Evolutionary conservation across 2,888 invertebrate genomes (phyloP), one percentile per base, ranked within the genome.

Genomic region (Elmis aenea): DNA sequence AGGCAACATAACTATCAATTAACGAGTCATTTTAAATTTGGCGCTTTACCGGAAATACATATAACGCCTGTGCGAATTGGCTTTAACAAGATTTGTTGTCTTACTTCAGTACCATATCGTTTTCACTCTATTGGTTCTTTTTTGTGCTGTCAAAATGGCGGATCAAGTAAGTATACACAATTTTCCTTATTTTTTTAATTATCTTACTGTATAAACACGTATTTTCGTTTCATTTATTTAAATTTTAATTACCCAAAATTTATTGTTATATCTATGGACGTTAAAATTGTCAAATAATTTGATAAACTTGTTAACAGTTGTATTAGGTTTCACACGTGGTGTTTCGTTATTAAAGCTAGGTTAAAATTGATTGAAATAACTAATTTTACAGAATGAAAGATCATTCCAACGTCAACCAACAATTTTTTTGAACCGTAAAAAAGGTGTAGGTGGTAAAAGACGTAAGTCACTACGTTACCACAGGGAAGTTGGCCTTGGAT

Each of bases 361-460:
- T 40, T 46, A 38, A 14, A 29, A 29, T 30, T 37, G 28, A 46
- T 39, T 42, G 27, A 10, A 22, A 22, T 16, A 12, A 18, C 8
- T 23, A 42, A 51, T 57, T 62, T 83, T 85, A 58, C 83, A 97
- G 93, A 93, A 82, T 57, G 96, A 96, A 75, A 85, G 88, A 71
- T 85, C 96, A 60, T 99, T 92, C 71, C 93, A 96, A 77, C 94
- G 92, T 73, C 97, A 97, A 76, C 88, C 90, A 26, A 90, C 90
- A 46, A 83, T 97, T 59, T 93, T 94, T 72, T 77, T 93, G 65
- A 93, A 93, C 72, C 85, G 89, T 69, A 95, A 94, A 73, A 85
- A 86, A 67, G 82, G 81, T 59, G 73, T 85, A 46, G 74, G 74
- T 52, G 69, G 70, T 18, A 85, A 87, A 69, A 81, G 83, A 63